Evolutionary conservation across 2,113 vertebrate genomes (phyloP).

Genomic region (Podarcis cretensis): DNA sequence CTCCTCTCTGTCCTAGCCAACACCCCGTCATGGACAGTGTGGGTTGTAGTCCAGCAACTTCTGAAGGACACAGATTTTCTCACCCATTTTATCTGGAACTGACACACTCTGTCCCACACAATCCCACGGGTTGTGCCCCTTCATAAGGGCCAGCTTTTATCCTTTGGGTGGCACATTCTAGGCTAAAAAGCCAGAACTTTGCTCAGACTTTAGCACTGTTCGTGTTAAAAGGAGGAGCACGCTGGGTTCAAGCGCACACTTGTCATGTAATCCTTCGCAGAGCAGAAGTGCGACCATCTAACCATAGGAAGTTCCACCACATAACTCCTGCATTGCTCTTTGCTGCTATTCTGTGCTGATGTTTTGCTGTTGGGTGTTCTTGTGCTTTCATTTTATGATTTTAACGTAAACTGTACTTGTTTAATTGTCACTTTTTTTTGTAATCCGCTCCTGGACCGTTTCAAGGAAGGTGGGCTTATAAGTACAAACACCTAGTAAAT

Average conservation of each 20-base stretch:
- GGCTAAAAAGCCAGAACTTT: neutral
- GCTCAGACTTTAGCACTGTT: neutral
- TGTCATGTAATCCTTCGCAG: neutral
- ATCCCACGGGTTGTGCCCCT: neutral
- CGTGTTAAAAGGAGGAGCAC: neutral
- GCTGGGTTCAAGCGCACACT: neutral
- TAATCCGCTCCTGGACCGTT: too few relatives aligned
- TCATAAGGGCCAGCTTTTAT: neutral
- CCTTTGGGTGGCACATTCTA: neutral
- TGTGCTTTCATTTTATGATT: too few relatives aligned
- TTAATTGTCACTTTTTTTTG: too few relatives aligned
- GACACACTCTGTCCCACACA: neutral
- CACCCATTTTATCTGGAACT: neutral
- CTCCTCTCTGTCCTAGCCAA: too few relatives aligned
- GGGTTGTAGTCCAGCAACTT: neutral
- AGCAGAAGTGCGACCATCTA: neutral
- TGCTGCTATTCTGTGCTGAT: too few relatives aligned
- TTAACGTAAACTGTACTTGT: too few relatives aligned
- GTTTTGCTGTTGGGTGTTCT: too few relatives aligned
- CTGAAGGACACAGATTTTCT: neutral
- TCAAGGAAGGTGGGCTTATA: too few relatives aligned
- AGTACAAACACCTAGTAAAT: too few relatives aligned
- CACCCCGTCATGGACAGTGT: neutral
- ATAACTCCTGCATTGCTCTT: too few relatives aligned
- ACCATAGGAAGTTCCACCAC: neutral